Evolutionary conservation across 2,113 vertebrate species (phyloP), one percentile per base, ranked within the genome.

Genomic region (Danionella cerebrum): DNA sequence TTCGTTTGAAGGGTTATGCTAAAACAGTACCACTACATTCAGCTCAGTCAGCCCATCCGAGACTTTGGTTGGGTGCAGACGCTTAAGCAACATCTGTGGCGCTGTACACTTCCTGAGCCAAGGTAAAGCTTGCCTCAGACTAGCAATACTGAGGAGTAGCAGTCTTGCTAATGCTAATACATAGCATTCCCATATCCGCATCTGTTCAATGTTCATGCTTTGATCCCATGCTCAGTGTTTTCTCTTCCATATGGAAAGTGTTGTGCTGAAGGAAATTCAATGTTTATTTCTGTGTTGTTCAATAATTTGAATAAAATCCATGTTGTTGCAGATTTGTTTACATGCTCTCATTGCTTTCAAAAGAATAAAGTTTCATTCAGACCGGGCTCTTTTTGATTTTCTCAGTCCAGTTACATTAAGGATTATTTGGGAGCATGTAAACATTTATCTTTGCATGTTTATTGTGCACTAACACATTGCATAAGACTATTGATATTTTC

Each of bases 1-100:
- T 89, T 84, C 83, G 79, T 88, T 88, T 84, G 76, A 90, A 90
- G 88, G 88, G 80, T 88, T 79, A 84, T 84, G 83, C 85, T 90
- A 85, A 89, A 90, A 88, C 87, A 88, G 84, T 84, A 87, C 84
- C 86, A 90, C 86, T 88, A 90, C 88, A 84, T 90, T 85, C 87
- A 90, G 80, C 88, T 90, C 83, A 87, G 83, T 82, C 87, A 90
- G 85, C 86, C 88, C 85, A 88, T 90, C 83, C 83, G 87, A 80
- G 88, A 89, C 78, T 87, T 86, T 83, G 87, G 88, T 77, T 90
- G 87, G 88, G 87, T 90, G 83, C 87, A 90, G 88, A 90, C 87
- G 62, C 85, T 90, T 81, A 89, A 88, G 83, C 88, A 90, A 83
- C 88, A 90, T 74, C 86, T 90, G 77, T 89, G 87, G 88, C 86